Evolutionary conservation across 2,888 invertebrate species (phyloP), one percentile per base, ranked within the genome.

Genomic region (Dyspetes luteomarginatus): DNA sequence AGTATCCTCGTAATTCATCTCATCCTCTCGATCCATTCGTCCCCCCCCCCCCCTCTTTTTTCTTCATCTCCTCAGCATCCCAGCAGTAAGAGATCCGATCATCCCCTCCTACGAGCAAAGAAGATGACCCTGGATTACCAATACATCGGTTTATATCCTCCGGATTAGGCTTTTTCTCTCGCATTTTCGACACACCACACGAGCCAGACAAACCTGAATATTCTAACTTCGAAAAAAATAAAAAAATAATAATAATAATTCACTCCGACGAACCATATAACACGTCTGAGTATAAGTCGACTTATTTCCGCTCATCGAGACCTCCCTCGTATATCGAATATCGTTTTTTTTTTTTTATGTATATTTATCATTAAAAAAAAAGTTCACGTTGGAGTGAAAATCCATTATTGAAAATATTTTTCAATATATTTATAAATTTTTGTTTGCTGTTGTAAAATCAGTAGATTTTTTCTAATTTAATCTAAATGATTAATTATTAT

Each of bases 121-220:
- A 28, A 52, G 80, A 76, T 80, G 80, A 80, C 80, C 80, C 67
- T 36, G 80, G 80, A 80, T 80, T 76, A 80, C 72, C 80, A 76
- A 80, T 80, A 72, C 19, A 80, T 76, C 67, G 71, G 60, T 72
- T 80, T 68, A 80, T 62, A 80, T 76, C 64, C 45, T 45, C 22
- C 65, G 50, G 50, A 62, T 62, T 62, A 52, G 12, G 30, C 24
- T 62, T 69, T 56, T 62, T 55, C 55, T 67, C 56, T 48, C 67
- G 9, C 17, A 24, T 28, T 56, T 64, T 22, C 30, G n/a, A 41
- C 52, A 43, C 43, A 15, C 43, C 48, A 15, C 19, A 48, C 48
- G 4, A 48, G 15, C n/a, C n/a, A n/a, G n/a, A n/a, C n/a, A n/a
- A n/a, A n/a, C n/a, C n/a, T n/a, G n/a, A n/a, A n/a, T n/a, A n/a